Evolutionary conservation across 2,113 vertebrate genomes (phyloP).

Genomic region (Albula goreensis): DNA sequence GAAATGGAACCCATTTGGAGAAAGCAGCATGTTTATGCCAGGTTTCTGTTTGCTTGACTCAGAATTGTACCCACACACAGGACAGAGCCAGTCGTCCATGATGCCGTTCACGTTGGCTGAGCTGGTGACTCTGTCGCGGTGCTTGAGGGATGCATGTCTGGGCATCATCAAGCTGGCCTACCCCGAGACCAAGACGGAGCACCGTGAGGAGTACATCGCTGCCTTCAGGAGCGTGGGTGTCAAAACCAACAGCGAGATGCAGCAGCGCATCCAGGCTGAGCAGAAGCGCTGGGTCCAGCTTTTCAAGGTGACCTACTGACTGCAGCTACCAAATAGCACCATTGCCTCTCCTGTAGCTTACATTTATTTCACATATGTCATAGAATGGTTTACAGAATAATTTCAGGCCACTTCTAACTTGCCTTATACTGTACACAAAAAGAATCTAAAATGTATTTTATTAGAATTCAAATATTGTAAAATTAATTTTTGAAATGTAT

Average conservation of each 20-base stretch:
- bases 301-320: conserved; percentile 81
- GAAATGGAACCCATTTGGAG: neutral
- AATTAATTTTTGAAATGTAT: too few species aligned
- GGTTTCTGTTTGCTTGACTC: too few species aligned
- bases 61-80: conserved; percentile 48
- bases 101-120: conserved; percentile 94
- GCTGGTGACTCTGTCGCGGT: conserved; percentile 86
- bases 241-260: conserved; percentile 82
- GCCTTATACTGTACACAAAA: too few species aligned
- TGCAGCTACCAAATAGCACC: too few species aligned
- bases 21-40: too few species aligned
- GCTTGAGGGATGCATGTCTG: conserved; percentile 90
- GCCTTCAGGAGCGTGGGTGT: conserved; percentile 91
- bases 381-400: too few species aligned
- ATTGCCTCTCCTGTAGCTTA: too few species aligned
- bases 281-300: conserved; percentile 95
- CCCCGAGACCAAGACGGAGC: conserved; percentile 89
- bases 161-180: conserved; percentile 97
- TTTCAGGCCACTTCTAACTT: too few species aligned
- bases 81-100: conserved; percentile 87
- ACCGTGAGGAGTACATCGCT: conserved; percentile 87
- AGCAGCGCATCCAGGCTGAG: conserved; percentile 85
- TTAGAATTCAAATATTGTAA: too few species aligned
- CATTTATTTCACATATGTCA: too few species aligned
- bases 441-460: too few species aligned